phyloP scores from a whole-genome alignment of 2,888 invertebrate species.

The Parnassius smintheus region DNA sequence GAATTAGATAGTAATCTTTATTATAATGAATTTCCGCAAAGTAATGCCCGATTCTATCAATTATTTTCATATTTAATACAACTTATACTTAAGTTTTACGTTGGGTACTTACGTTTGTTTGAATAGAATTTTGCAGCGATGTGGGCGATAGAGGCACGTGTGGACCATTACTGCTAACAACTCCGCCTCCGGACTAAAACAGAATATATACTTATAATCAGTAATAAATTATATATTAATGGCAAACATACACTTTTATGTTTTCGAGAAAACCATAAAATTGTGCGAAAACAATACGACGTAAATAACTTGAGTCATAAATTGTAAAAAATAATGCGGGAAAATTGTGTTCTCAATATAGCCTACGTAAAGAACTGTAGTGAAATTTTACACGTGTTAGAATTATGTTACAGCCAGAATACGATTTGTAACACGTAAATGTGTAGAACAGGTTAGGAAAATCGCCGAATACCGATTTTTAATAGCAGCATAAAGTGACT shows the following conservation, averaged over 20 bases:
- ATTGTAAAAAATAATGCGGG: conserved; percentile 15
- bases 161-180: conserved; percentile 73
- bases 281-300: conserved; percentile 18
- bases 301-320: conserved; percentile 15
- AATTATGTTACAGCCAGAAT: too few relatives aligned
- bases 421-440: too few relatives aligned
- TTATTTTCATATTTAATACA: too few relatives aligned
- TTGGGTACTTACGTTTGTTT: conserved; percentile 68
- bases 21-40: too few relatives aligned
- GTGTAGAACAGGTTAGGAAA: too few relatives aligned
- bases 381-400: too few relatives aligned
- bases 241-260: conserved; percentile 3
- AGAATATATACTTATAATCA: not conserved
- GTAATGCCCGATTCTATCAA: too few relatives aligned
- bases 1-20: too few relatives aligned
- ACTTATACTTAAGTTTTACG: conserved; percentile 8
- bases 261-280: conserved; percentile 3
- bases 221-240: conserved; percentile 4
- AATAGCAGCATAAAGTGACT: too few relatives aligned
- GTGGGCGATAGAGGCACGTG: conserved; percentile 76
- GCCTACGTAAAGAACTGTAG: not conserved
- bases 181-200: conserved; percentile 70
- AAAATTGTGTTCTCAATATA: conserved; percentile 6
- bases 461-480: too few relatives aligned
- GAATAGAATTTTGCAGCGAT: conserved; percentile 71